These are phyloP conservation scores for Sphenopsis melanotis DNA, from an alignment of 2,797 vertebrate genomes.

Conservation along the genomic window DNA sequence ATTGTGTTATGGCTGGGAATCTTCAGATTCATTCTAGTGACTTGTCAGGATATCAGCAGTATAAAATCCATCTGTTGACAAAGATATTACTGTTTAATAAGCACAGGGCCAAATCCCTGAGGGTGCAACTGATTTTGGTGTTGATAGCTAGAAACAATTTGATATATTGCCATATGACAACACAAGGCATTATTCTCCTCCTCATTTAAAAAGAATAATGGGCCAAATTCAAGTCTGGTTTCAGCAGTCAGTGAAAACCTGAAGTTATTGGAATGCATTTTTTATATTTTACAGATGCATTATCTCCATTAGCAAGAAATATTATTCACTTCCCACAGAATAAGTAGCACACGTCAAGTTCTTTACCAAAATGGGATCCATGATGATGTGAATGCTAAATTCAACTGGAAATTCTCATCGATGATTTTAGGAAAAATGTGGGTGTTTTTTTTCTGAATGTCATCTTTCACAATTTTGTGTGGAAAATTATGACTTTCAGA, in stretches of 20 bases:
- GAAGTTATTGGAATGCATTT: neutral
- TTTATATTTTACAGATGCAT: neutral
- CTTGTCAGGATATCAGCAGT: neutral
- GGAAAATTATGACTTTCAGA: neutral
- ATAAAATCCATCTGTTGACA: conserved; percentile 28
- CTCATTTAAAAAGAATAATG: neutral
- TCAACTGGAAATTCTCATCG: neutral
- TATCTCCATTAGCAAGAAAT: neutral
- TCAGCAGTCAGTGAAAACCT: neutral
- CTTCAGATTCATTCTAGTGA: conserved; percentile 27
- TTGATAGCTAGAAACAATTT: neutral
- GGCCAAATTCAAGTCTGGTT: neutral
- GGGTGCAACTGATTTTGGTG: neutral
- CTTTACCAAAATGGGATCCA: neutral
- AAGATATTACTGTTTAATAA: conserved; percentile 25
- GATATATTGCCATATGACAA: neutral
- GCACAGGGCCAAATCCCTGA: neutral
- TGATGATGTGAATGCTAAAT: neutral
- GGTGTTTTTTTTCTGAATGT: neutral
- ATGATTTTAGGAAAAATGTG: neutral
- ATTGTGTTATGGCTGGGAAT: conserved; percentile 46
- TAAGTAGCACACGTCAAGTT: neutral
- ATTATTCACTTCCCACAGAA: neutral
- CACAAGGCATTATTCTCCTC: neutral
- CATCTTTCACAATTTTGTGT: neutral